Conservation (phyloP, 2,888 invertebrate genomes). For the Protophormia terraenovae region DNA sequence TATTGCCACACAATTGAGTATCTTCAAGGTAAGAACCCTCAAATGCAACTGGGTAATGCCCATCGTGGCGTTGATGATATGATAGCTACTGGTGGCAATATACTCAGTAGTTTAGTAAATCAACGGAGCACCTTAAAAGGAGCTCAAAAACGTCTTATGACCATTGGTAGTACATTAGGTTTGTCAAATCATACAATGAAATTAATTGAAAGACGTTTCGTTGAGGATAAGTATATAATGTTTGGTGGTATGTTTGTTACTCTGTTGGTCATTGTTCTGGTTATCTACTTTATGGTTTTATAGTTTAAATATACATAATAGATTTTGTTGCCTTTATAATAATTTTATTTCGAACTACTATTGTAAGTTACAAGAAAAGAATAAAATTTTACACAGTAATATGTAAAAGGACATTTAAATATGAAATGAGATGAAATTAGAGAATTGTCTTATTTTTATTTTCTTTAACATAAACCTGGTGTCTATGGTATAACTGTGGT, state of each 20-base stretch:
- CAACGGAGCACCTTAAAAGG: slow-evolving; percentile 93
- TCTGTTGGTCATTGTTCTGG: slow-evolving; percentile 88
- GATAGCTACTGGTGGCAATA: slow-evolving; percentile 87
- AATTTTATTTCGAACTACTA: slow-evolving; percentile 29
- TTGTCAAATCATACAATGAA: slow-evolving; percentile 97
- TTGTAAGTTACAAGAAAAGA: slow-evolving; percentile 6
- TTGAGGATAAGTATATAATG: slow-evolving; percentile 94
- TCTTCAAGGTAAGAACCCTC: slow-evolving; percentile 99
- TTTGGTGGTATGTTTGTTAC: slow-evolving; percentile 94
- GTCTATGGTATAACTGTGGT: not conserved
- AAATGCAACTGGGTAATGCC: slow-evolving; percentile 92
- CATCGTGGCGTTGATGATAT: slow-evolving; percentile 94
- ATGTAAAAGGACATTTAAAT: not conserved
- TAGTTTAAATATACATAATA: slow-evolving; percentile 67
- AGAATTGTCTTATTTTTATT: not conserved
- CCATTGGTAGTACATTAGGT: slow-evolving; percentile 95
- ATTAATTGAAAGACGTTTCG: slow-evolving; percentile 92
- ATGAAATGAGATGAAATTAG: not conserved
- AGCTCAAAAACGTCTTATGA: slow-evolving; percentile 91
- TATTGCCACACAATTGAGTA: slow-evolving; percentile 98
- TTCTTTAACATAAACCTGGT: not conserved
- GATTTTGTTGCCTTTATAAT: not conserved
- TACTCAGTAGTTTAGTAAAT: slow-evolving; percentile 90
- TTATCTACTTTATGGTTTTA: slow-evolving; percentile 83
- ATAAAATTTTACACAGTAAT: slow-evolving; percentile 23